These are phyloP conservation scores for Epinephelus coioides DNA, from an alignment of 2,797 vertebrate species.

Conservation along the genomic window DNA sequence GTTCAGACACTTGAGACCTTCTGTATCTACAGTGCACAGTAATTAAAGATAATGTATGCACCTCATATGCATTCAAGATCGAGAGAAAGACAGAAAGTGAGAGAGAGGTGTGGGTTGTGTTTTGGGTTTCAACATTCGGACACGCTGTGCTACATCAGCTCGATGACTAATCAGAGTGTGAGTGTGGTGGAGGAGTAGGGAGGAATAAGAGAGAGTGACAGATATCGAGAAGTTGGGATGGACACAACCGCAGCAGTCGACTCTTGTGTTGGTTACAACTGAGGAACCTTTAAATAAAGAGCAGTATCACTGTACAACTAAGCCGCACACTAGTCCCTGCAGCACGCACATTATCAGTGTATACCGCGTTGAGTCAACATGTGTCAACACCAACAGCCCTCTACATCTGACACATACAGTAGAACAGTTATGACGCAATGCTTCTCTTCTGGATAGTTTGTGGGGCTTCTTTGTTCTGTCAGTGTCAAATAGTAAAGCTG, in stretches of 20 bases:
- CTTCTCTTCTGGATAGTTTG: not conserved
- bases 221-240: conserved; percentile 23
- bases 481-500: not conserved
- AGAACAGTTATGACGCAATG: not conserved
- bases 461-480: conserved; percentile 3
- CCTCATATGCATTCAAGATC: not conserved
- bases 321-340: not conserved
- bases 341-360: not conserved
- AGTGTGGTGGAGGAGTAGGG: conserved; percentile 52
- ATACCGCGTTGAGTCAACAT: not conserved
- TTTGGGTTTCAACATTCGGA: conserved; percentile 57
- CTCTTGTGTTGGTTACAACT: not conserved
- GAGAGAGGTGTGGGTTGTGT: conserved; percentile 51
- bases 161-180: conserved; percentile 69
- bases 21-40: too few species aligned
- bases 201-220: conserved; percentile 29
- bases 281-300: not conserved
- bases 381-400: not conserved
- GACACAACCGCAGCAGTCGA: conserved; percentile 3
- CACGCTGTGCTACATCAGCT: conserved; percentile 59
- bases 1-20: too few species aligned
- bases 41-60: too few species aligned
- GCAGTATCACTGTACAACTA: too few species aligned
- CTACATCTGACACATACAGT: not conserved
- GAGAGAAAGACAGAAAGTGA: conserved; percentile 20